A percentile compares a stretch with the other conserved stretches of the same genome.
Evolutionary conservation across 2,113 vertebrate species (phyloP).

Genomic region (Bungarus multicinctus): DNA sequence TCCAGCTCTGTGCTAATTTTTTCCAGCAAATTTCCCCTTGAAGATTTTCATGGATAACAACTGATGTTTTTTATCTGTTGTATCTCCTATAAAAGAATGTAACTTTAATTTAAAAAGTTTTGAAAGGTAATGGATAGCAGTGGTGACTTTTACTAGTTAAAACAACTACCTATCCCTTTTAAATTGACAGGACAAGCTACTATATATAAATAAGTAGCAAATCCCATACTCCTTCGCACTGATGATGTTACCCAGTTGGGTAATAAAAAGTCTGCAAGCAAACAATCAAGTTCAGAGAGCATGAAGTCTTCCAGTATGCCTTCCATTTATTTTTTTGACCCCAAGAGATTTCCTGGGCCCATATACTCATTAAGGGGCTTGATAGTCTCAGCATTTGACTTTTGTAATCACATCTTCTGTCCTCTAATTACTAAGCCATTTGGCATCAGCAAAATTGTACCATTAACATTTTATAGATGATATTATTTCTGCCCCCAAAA

Average conservation of each 20-base stretch:
- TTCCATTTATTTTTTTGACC: slow-evolving; percentile 38
- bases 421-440: slow-evolving; percentile 23
- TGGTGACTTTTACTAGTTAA: not conserved
- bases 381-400: slow-evolving; percentile 39
- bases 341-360: slow-evolving; percentile 8
- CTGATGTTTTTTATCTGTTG: slow-evolving; percentile 24
- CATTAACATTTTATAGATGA: slow-evolving; percentile 12
- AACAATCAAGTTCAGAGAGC: not conserved
- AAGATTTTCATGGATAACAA: slow-evolving; percentile 20
- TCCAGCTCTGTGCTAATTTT: slow-evolving; percentile 37
- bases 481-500: not conserved
- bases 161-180: slow-evolving; percentile 36
- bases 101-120: slow-evolving; percentile 39
- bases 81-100: slow-evolving; percentile 13
- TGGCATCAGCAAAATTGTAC: slow-evolving; percentile 21
- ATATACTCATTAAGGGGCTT: not conserved
- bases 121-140: slow-evolving; percentile 23
- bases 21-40: slow-evolving; percentile 28
- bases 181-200: not conserved
- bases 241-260: not conserved
- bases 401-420: slow-evolving; percentile 27
- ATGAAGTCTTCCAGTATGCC: not conserved
- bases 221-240: not conserved
- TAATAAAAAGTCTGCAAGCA: not conserved
- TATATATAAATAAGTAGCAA: not conserved